Percentiles rank a stretch among this genome's conserved stretches.
These are phyloP conservation scores for Nephrocerus scutellatus DNA, from an alignment of 2,888 invertebrate species.

Conservation along the genomic window DNA sequence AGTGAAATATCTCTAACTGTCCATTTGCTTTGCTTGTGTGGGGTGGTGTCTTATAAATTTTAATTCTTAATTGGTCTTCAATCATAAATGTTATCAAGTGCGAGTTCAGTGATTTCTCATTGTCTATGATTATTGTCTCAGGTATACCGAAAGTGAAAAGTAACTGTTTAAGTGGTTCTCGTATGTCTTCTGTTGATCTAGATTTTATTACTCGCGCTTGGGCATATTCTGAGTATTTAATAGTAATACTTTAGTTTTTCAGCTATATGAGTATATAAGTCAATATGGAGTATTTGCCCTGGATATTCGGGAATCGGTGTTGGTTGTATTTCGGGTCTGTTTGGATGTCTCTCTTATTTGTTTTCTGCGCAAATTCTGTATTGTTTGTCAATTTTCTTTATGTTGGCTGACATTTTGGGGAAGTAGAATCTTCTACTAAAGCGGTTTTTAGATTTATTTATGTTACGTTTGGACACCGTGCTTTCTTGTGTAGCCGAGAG, in stretches of 20 bases:
- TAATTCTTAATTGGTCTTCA: slow-evolving; percentile 7
- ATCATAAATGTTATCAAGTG: slow-evolving; percentile 9
- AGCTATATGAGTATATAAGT: too few species aligned
- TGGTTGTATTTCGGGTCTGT: slow-evolving; percentile 3
- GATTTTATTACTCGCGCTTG: slow-evolving; percentile 7
- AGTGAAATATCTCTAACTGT: slow-evolving; percentile 18
- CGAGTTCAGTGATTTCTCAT: slow-evolving; percentile 13
- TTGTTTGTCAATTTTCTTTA: neutral
- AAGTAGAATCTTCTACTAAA: too few species aligned
- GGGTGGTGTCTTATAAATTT: slow-evolving; percentile 11
- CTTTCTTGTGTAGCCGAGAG: too few species aligned
- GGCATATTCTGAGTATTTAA: slow-evolving; percentile 14
- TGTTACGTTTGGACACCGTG: too few species aligned
- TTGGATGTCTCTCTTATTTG: slow-evolving; percentile 8
- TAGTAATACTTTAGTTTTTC: too few species aligned
- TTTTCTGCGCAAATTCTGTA: slow-evolving; percentile 5
- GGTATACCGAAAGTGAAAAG: slow-evolving; percentile 10
- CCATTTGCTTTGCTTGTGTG: slow-evolving; percentile 14
- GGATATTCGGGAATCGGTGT: slow-evolving; percentile 15
- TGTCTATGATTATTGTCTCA: slow-evolving; percentile 10
- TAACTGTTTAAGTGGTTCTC: slow-evolving; percentile 6
- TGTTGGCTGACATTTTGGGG: too few species aligned
- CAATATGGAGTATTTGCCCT: slow-evolving; percentile 12
- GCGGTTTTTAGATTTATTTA: too few species aligned
- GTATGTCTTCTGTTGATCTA: slow-evolving; percentile 9